Percentiles rank a stretch among this genome's conserved stretches.
These are phyloP conservation scores for Corythucha ciliata DNA, from an alignment of 2,888 invertebrate species.

Conservation along the genomic window DNA sequence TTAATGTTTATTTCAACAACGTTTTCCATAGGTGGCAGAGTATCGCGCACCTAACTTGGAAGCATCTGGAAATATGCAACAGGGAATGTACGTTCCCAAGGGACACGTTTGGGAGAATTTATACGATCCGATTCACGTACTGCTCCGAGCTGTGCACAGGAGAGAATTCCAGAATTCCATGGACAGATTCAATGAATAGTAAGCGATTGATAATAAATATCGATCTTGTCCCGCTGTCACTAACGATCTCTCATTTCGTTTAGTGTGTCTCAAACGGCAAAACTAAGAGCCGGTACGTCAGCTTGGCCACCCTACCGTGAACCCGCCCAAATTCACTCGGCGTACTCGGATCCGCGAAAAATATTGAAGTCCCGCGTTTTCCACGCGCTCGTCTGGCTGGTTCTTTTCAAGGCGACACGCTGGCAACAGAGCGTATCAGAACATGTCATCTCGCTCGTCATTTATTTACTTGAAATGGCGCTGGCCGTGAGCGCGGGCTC, in stretches of 20 bases:
- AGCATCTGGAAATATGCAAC: slow-evolving; percentile 59
- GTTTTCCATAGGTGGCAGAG: slow-evolving; percentile 55
- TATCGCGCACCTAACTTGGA: slow-evolving; percentile 86
- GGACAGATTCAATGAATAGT: slow-evolving; percentile 86
- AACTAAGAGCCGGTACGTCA: slow-evolving; percentile 47
- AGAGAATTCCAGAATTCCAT: slow-evolving; percentile 89
- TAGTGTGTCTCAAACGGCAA: slow-evolving; percentile 52
- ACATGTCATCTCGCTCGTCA: slow-evolving; percentile 74
- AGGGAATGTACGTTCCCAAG: slow-evolving; percentile 81
- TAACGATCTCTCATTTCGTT: slow-evolving; percentile 27
- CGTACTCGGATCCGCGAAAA: slow-evolving; percentile 59
- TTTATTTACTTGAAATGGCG: slow-evolving; percentile 80
- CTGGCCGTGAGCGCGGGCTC: slow-evolving; percentile 26
- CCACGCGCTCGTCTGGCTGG: slow-evolving; percentile 66
- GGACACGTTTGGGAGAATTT: slow-evolving; percentile 81
- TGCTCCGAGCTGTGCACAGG: slow-evolving; percentile 81
- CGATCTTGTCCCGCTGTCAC: not conserved
- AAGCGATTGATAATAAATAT: slow-evolving; percentile 45
- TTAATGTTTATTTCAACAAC: not conserved
- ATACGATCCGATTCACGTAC: slow-evolving; percentile 89
- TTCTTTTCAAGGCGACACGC: slow-evolving; percentile 74
- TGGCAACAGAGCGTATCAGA: slow-evolving; percentile 65
- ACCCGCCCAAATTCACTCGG: slow-evolving; percentile 53
- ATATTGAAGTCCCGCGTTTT: slow-evolving; percentile 54
- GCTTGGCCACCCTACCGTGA: slow-evolving; percentile 76